Percentiles rank a stretch among this genome's conserved stretches.
phyloP scores from a whole-genome alignment of 2,113 vertebrate genomes.

The Orycteropus afer region DNA sequence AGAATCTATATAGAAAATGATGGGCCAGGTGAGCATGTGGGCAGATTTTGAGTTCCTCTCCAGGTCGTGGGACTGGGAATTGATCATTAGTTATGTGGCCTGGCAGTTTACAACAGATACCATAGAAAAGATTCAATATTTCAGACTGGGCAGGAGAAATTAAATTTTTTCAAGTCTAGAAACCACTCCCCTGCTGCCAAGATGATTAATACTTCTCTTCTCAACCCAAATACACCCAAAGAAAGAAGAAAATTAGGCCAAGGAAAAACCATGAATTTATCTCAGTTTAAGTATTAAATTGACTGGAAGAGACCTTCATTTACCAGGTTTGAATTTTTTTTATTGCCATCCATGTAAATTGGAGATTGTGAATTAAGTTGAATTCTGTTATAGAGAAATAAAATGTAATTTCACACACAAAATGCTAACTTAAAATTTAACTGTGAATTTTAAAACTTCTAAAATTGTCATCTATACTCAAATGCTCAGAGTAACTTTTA shows the following conservation, averaged over 20 bases:
- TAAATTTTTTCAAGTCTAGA: slow-evolving; percentile 10
- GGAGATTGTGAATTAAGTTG: neutral
- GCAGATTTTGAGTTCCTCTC: neutral
- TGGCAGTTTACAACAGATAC: neutral
- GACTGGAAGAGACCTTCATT: neutral
- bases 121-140: neutral
- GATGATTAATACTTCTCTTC: slow-evolving; percentile 3
- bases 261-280: neutral
- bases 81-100: neutral
- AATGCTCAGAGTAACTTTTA: neutral
- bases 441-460: neutral
- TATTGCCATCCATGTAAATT: neutral
- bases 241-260: slow-evolving; percentile 3
- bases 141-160: neutral
- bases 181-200: slow-evolving; percentile 4
- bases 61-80: neutral
- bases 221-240: neutral
- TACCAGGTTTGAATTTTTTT: neutral
- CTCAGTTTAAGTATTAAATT: neutral
- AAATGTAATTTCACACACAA: neutral
- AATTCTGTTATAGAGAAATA: neutral
- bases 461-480: neutral
- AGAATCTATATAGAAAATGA: neutral
- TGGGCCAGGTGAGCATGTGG: neutral
- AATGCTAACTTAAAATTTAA: neutral